A percentile compares a stretch with the other conserved stretches of the same genome.
phyloP scores from a whole-genome alignment of 2,797 vertebrate species.

The Enteromius treurensis region DNA sequence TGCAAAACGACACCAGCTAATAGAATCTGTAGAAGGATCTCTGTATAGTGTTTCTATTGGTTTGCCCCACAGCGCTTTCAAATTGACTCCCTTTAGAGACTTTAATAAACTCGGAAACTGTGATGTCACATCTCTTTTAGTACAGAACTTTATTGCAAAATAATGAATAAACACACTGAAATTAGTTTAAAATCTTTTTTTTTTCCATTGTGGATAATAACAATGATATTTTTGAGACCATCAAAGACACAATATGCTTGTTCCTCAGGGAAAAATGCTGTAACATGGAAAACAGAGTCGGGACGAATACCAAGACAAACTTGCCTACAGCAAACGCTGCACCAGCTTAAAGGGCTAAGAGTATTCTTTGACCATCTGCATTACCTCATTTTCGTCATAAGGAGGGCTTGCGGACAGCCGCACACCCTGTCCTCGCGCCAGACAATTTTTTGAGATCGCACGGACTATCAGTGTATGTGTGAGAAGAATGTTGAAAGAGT shows the following conservation, averaged over 20 bases:
- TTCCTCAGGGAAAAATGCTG: background rate
- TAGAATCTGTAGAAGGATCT: slow-evolving; percentile 32
- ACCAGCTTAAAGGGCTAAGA: too few relatives aligned
- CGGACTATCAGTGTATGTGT: too few relatives aligned
- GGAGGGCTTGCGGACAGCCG: too few relatives aligned
- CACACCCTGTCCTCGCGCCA: too few relatives aligned
- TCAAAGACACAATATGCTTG: background rate
- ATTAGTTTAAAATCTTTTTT: background rate
- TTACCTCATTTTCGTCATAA: too few relatives aligned
- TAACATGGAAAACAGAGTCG: background rate
- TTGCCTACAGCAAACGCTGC: too few relatives aligned
- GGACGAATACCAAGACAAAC: too few relatives aligned
- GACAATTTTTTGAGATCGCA: too few relatives aligned
- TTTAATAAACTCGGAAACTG: slow-evolving; percentile 16
- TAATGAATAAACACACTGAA: background rate
- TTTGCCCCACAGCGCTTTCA: slow-evolving; percentile 32
- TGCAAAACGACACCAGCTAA: slow-evolving; percentile 34
- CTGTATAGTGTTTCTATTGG: slow-evolving; percentile 15
- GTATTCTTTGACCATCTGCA: too few relatives aligned
- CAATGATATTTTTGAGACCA: background rate
- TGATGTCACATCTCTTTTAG: background rate
- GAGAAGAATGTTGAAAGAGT: too few relatives aligned
- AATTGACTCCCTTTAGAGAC: slow-evolving; percentile 27
- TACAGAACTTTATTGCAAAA: background rate
- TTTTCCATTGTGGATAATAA: background rate